A percentile compares a stretch with the other conserved stretches of the same genome.
Conservation (phyloP, 1,140 invertebrate genomes). For the Andricus grossulariae region DNA sequence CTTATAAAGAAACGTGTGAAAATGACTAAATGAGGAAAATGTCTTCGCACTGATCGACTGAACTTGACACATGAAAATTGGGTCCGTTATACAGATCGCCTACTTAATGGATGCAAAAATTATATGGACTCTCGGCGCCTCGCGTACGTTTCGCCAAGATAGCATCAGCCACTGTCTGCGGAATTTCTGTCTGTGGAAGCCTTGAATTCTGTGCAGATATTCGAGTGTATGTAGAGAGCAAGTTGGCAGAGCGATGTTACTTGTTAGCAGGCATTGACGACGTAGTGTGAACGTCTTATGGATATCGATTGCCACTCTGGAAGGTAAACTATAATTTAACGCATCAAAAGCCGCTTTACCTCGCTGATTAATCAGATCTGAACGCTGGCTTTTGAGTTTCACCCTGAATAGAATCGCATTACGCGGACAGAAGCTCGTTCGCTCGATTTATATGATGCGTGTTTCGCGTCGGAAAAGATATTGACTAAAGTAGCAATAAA, state of each 20-base stretch:
- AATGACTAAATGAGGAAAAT: neutral
- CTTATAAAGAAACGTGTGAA: slow-evolving; percentile 13
- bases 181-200: slow-evolving; percentile 22
- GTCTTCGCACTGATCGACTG: slow-evolving; percentile 19
- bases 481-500: slow-evolving; percentile 20
- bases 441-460: neutral
- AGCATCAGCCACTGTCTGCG: slow-evolving; percentile 29
- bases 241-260: slow-evolving; percentile 17
- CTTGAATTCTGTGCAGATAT: slow-evolving; percentile 17
- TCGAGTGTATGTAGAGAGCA: slow-evolving; percentile 6
- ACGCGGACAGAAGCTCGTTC: slow-evolving; percentile 3
- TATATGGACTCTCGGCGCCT: slow-evolving; percentile 25
- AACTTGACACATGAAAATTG: slow-evolving; percentile 30
- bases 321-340: slow-evolving; percentile 31
- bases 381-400: neutral
- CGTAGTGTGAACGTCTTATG: slow-evolving; percentile 21
- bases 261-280: slow-evolving; percentile 25
- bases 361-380: slow-evolving; percentile 5
- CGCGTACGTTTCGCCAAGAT: slow-evolving; percentile 24
- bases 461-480: neutral
- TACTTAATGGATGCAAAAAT: slow-evolving; percentile 30
- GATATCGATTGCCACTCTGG: slow-evolving; percentile 26
- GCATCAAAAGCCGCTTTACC: slow-evolving; percentile 13
- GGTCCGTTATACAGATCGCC: slow-evolving; percentile 21
- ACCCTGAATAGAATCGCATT: neutral